phyloP scores from a whole-genome alignment of 2,797 vertebrate genomes.

The Lates japonicus region DNA sequence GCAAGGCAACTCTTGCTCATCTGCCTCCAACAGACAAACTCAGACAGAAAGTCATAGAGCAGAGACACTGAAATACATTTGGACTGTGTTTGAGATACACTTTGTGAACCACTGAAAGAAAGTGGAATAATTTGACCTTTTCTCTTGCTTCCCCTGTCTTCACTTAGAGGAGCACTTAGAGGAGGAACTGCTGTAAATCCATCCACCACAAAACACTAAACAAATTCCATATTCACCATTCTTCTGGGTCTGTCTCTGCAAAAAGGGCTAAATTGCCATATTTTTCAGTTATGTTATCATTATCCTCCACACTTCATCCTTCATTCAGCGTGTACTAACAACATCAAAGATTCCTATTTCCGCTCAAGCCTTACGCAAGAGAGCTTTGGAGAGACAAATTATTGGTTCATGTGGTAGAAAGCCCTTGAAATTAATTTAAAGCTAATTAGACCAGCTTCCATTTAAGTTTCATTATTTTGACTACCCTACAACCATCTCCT shows the following conservation, averaged over 20 bases:
- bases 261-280: conserved; percentile 22
- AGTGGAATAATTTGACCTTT: not conserved
- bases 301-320: conserved; percentile 29
- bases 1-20: conserved; percentile 28
- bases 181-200: conserved; percentile 15
- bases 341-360: conserved; percentile 62
- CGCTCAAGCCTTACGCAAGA: conserved; percentile 47
- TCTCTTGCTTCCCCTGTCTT: not conserved
- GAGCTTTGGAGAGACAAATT: conserved; percentile 61
- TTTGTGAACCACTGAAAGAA: conserved; percentile 17
- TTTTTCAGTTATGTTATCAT: conserved; percentile 27
- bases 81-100: conserved; percentile 10
- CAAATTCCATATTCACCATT: not conserved
- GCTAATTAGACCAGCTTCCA: conserved; percentile 62
- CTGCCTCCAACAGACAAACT: conserved; percentile 32
- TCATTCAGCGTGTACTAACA: conserved; percentile 31
- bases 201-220: conserved; percentile 34
- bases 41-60: conserved; percentile 15
- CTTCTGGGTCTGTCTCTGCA: conserved; percentile 13
- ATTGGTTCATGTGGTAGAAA: conserved; percentile 61
- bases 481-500: conserved; percentile 45
- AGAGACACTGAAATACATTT: conserved; percentile 13
- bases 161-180: conserved; percentile 1
- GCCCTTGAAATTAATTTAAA: conserved; percentile 68
- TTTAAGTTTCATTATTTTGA: conserved; percentile 57